A percentile compares a stretch with the other conserved stretches of the same genome.
phyloP scores from a whole-genome alignment of 2,797 vertebrate species.

The Tarsius wallacei region DNA sequence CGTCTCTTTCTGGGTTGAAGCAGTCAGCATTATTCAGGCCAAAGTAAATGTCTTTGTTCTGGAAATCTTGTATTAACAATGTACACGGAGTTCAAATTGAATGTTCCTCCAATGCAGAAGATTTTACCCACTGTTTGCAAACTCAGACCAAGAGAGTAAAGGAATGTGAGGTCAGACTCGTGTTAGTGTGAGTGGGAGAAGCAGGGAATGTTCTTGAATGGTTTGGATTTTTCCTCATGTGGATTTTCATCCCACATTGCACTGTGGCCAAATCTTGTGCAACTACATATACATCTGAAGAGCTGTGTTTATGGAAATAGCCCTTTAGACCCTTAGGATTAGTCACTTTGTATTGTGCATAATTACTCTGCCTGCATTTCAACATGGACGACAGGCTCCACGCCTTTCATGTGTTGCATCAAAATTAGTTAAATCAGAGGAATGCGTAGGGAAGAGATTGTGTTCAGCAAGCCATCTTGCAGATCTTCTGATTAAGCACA shows the following conservation, averaged over 20 bases:
- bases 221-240: neutral
- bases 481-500: constrained; percentile 69
- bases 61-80: neutral
- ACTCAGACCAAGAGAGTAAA: neutral
- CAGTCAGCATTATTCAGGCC: neutral
- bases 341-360: neutral
- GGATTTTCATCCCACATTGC: neutral
- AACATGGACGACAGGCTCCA: neutral
- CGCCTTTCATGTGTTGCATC: neutral
- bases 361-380: neutral
- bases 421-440: constrained; percentile 32
- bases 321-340: accelerated
- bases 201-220: neutral
- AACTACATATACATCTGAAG: neutral
- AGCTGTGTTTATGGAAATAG: neutral
- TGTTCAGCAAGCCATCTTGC: constrained; percentile 4
- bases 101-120: neutral
- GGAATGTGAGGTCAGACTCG: neutral
- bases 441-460: neutral
- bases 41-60: neutral
- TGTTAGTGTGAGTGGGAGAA: neutral
- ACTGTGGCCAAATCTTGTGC: neutral
- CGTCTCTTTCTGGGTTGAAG: neutral
- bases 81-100: neutral
- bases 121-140: neutral